Base-by-base conservation (phyloP, 2,113 vertebrate species). In the Osmerus eperlanus region DNA sequence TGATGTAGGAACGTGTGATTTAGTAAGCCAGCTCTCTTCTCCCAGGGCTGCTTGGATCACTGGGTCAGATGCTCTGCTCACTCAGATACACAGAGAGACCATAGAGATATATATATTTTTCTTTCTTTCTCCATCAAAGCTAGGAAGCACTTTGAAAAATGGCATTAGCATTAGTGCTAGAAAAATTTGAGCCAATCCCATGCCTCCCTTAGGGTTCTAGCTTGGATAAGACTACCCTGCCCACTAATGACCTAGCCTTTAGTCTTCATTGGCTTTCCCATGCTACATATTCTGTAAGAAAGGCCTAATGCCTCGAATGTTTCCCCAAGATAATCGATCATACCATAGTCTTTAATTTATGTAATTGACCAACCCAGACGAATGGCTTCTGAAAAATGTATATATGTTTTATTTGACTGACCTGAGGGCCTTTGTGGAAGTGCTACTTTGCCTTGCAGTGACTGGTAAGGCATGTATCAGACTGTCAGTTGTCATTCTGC, bases 61-160 rank as follows among this genome's bases (percentile, higher is more conserved):
- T 11, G 32, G 32, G 0, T 36, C 32, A 5, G 32, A 4, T 12
- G 41, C 41, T 47, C 41, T 12, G 41, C 41, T 11, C 41, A 47
- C 7, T 47, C 41, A 1, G 7, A 47, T 47, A 12, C 41, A 47
- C 41, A 47, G 6, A 11, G 41, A 11, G 41, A 47, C 41, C 8
- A 7, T n/a, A 55, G 18, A 67, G 25, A 58, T 69, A 54, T 72
- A 72, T 67, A 16, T 52, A n/a, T 54, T 55, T 68, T 69, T 55
- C 51, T 65, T 29, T 5, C 65, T 67, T 74, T 65, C 66, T 29
- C n/a, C 28, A 59, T 69, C 52, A 36, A 65, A 67, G 41, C 51
- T 69, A 65, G 63, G 51, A 74, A 72, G 81, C 79, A 80, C 81
- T 85, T 83, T 77, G 80, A 29, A 18, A 71, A 19, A 47, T 47